Evolutionary conservation across 1,140 invertebrate species (phyloP), one percentile per base, ranked within the genome.

Genomic region (Drosophila nikananu): DNA sequence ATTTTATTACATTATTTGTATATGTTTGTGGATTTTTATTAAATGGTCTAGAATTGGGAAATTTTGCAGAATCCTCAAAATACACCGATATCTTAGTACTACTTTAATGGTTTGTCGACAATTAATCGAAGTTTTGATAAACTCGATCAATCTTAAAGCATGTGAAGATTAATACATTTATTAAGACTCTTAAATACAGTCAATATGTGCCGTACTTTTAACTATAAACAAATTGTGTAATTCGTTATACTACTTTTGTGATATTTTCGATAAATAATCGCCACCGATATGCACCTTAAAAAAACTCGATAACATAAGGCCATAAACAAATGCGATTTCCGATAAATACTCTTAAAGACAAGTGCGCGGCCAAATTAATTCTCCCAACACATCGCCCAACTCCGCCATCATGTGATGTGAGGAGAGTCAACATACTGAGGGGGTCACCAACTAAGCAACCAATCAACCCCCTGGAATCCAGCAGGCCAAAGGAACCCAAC

Each of bases 401-500:
- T 58, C 17, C 35, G 17, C 32, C 55, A 58, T 42, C n/a, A n/a
- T 58, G 39, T 35, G 21, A 44, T 63, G 27, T 63, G 58, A 66
- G 58, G 13, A 25, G 17, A 32, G 57, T 19, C 4, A 44, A 61
- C 57, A 61, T 30, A 15, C 37, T 27, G 19, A 21, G 19, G 4
- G 32, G 30, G 51, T 52, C 25, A 13, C 27, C n/a, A 32, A 39
- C 9, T 8, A 30, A 39, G 6, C 9, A 27, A 51, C 49, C 25
- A 51, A 19, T 0, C 62, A 21, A 37, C 12, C 3, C 35, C 9
- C 49, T 8, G 25, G 19, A 7, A 21, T 10, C n/a, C 23, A 5
- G 62, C 61, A 64, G 70, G 67, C 21, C 17, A 12, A 23, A 39
- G 27, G 48, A 70, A 44, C 49, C 64, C 67, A 48, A 48, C 63